These are phyloP conservation scores for Prionace glauca DNA, from an alignment of 2,797 vertebrate genomes.

Conservation along the genomic window DNA sequence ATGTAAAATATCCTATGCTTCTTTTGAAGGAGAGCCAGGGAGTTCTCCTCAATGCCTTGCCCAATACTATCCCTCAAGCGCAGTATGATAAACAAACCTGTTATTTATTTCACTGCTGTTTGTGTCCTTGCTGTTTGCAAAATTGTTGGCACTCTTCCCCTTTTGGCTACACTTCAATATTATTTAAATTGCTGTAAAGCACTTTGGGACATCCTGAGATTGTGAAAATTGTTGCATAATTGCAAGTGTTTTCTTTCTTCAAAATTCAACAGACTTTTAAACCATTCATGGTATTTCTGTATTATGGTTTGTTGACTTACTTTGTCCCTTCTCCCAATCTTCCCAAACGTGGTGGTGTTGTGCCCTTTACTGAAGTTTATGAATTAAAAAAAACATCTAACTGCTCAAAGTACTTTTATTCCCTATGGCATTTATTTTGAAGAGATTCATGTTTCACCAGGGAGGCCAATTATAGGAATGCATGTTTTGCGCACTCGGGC, in stretches of 20 bases:
- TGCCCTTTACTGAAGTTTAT: background rate
- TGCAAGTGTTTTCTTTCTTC: background rate
- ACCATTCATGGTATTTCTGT: background rate
- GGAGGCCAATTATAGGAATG: background rate
- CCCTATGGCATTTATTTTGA: background rate
- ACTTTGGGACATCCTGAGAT: background rate
- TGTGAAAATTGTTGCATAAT: background rate
- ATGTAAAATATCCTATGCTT: background rate
- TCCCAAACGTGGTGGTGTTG: background rate
- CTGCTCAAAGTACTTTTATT: background rate
- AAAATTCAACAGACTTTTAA: background rate
- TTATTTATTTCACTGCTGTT: background rate
- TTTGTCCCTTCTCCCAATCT: background rate
- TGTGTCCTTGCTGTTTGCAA: background rate
- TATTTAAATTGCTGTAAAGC: background rate
- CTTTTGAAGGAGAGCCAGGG: background rate
- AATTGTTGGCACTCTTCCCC: background rate
- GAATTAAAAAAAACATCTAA: background rate
- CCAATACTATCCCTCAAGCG: background rate
- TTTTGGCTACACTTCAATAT: background rate
- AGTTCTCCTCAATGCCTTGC: background rate
- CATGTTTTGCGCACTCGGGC: background rate
- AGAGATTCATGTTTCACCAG: background rate
- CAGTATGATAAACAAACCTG: too few species aligned
- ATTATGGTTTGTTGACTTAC: background rate